A percentile compares a stretch with the other conserved stretches of the same genome.
Evolutionary conservation across 2,797 vertebrate species (phyloP).

Genomic region (Cynopterus sphinx): DNA sequence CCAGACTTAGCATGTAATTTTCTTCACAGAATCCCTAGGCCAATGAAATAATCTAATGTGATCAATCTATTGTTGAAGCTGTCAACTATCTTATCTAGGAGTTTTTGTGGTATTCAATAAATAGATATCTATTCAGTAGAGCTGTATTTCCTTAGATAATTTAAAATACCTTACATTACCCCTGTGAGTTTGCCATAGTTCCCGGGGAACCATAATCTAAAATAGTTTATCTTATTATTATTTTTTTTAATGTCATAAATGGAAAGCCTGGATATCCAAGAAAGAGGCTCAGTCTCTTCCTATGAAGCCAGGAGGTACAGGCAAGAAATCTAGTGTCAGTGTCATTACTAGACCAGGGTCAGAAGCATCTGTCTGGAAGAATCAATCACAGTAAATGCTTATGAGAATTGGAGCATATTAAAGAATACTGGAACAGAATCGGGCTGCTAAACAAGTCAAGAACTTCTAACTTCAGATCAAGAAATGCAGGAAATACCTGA

Average conservation of each 20-base stretch:
- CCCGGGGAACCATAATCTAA: not conserved
- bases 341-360: not conserved
- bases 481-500: not conserved
- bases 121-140: not conserved
- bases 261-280: not conserved
- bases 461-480: not conserved
- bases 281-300: not conserved
- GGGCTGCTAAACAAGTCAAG: not conserved
- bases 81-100: not conserved
- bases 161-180: not conserved
- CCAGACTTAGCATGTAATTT: not conserved
- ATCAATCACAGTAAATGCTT: not conserved
- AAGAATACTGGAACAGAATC: not conserved
- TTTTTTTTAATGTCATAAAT: not conserved
- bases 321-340: not conserved
- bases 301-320: not conserved
- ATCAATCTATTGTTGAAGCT: not conserved
- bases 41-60: not conserved
- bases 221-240: not conserved
- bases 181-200: not conserved
- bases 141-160: not conserved
- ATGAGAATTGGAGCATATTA: not conserved
- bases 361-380: not conserved
- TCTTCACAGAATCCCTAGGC: not conserved
- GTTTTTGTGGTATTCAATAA: not conserved